phyloP scores from a whole-genome alignment of 2,888 invertebrate species.

The Lycophotia porphyrea region DNA sequence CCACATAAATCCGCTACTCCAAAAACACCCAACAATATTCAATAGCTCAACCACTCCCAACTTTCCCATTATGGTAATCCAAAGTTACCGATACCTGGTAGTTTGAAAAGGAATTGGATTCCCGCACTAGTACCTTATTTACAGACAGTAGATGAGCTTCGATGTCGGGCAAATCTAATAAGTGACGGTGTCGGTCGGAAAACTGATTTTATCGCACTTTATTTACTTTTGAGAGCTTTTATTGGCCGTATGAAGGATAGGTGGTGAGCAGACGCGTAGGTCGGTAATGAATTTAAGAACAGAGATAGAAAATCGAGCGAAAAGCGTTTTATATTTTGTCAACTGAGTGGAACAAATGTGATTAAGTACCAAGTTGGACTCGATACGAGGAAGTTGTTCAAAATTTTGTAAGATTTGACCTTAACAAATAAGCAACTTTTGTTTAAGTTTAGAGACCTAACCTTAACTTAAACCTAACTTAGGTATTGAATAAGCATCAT shows the following conservation, averaged over 20 bases:
- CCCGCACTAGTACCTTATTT: slow-evolving; percentile 72
- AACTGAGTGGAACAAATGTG: too few species aligned
- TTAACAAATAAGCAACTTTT: neutral
- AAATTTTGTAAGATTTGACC: slow-evolving; percentile 6
- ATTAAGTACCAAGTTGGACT: neutral
- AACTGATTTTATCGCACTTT: slow-evolving; percentile 73
- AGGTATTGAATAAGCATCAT: neutral
- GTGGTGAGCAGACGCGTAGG: slow-evolving; percentile 2
- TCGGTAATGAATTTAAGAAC: slow-evolving; percentile 8
- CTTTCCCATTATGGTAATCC: slow-evolving; percentile 63
- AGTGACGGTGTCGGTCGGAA: slow-evolving; percentile 67
- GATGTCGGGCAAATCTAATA: slow-evolving; percentile 76
- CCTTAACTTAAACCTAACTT: neutral
- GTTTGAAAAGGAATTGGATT: slow-evolving; percentile 71
- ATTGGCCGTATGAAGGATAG: slow-evolving; percentile 49
- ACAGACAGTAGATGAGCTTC: slow-evolving; percentile 72
- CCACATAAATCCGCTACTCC: neutral
- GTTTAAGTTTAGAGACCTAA: neutral
- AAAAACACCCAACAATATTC: slow-evolving; percentile 13
- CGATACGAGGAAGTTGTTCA: neutral
- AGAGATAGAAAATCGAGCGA: neutral
- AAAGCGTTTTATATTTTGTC: neutral
- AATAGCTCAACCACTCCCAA: slow-evolving; percentile 18
- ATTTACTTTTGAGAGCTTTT: slow-evolving; percentile 66
- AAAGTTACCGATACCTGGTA: slow-evolving; percentile 57